These are phyloP conservation scores for Scalopus aquaticus DNA, from an alignment of 2,113 vertebrate genomes.

Conservation along the genomic window DNA sequence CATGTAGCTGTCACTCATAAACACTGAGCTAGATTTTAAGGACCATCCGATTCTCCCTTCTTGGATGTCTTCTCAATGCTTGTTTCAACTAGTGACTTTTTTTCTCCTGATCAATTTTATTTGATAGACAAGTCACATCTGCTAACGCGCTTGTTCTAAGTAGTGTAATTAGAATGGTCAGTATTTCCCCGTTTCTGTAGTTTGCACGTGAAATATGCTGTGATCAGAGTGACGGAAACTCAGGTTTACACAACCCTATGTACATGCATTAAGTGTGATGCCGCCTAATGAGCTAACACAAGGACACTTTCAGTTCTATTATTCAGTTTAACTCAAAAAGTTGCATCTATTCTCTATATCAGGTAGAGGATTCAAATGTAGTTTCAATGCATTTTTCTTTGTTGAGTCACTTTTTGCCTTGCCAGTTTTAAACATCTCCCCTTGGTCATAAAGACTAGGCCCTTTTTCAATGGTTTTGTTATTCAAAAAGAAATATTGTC, in stretches of 20 bases:
- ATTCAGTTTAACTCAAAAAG: not conserved
- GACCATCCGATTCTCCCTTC: not conserved
- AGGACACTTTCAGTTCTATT: not conserved
- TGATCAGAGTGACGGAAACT: not conserved
- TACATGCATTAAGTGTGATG: not conserved
- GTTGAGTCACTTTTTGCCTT: not conserved
- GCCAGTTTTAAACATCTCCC: not conserved
- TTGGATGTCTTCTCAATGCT: not conserved
- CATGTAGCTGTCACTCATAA: not conserved
- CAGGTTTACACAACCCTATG: not conserved
- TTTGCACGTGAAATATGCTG: not conserved
- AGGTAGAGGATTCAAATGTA: not conserved
- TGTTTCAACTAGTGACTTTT: not conserved
- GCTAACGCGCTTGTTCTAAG: not conserved
- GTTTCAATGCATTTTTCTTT: not conserved
- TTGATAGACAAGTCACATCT: not conserved
- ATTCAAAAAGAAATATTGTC: not conserved
- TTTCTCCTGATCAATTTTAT: not conserved
- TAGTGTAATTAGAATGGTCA: accelerated
- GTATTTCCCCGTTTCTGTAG: not conserved
- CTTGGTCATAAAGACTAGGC: not conserved
- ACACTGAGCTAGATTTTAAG: not conserved
- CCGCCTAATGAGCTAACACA: accelerated
- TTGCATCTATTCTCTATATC: not conserved
- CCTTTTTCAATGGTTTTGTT: not conserved